Base-by-base conservation (phyloP, 1,140 invertebrate genomes). In the Brachionus paranguensis region DNA sequence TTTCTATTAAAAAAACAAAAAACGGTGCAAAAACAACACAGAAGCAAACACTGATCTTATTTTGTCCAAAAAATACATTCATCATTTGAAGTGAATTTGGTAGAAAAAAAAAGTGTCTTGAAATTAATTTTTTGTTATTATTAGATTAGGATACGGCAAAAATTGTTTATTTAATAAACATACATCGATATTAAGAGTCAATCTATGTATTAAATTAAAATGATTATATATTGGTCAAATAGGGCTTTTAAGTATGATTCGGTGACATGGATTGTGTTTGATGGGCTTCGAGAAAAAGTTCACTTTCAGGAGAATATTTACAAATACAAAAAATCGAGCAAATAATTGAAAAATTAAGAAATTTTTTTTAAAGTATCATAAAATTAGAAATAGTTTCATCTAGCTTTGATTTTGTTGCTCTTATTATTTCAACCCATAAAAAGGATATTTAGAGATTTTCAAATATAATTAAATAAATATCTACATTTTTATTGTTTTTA, bases 391-490 rank as follows among this genome's bases (percentile, higher is more conserved):
- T 72, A 72, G n/a, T 72, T 43, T 43, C 37, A 43, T 72, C 33
- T 17, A 33, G 27, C 65, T 41, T 41, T 68, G 27, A 41, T 74
- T 74, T 74, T 74, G 7, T 47, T 70, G 37, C 29, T 45, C 12
- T 74, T 76, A 50, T 76, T 76, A 47, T 76, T 76, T 76, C 72
- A 76, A 76, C 72, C 72, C 72, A 76, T 76, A 76, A 76, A 76
- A 76, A 72, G 68, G 68, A 43, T 72, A 72, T 72, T 72, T 72
- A 20, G 33, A 72, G 37, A 72, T 72, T 60, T 72, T 72, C 10
- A 43, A 72, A 72, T 41, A 72, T 50, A 76, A 76, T 76, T 76
- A 76, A 76, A 76, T 76, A 76, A 76, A 76, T 50, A 76, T 76
- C 45, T 76, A 50, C 43, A 50, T 76, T 76, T 76, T 76, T 70